Base-by-base conservation (phyloP, 2,888 invertebrate genomes). In the Prenolepis imparis region DNA sequence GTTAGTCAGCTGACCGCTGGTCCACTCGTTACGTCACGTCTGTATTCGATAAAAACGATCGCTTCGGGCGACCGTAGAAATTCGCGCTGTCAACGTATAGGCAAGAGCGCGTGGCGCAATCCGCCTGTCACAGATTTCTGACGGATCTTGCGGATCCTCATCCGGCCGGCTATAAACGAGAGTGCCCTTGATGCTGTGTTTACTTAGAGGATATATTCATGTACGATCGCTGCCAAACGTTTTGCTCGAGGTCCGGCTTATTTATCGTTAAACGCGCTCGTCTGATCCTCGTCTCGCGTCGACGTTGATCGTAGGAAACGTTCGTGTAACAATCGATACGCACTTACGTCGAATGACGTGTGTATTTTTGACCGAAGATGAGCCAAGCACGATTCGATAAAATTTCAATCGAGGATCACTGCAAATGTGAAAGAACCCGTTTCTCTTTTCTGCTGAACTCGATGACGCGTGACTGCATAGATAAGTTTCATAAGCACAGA, bases 381-480 rank as follows among this genome's bases (percentile, higher is more conserved):
- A 44, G 41, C 48, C 44, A 44, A 55, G 11, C 55, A n/a, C 4
- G 36, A 24, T 55, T 36, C 41, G 21, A n/a, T 28, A 28, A 72
- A n/a, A 41, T 75, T 44, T 55, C 52, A 48, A 41, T 12, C 28
- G 32, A 15, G 24, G 28, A 36, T 73, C 28, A 41, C 28, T 24
- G 39, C n/a, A 81, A 66, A 66, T 52, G 66, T 66, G 66, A 77
- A 67, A 77, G 75, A 55, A 52, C 63, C 28, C 18, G 74, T 57
- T 52, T 66, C 41, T 55, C 57, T 21, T 64, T 52, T n/a, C n/a
- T 61, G 18, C 1, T 55, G 24, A 67, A 86, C 61, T 86, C 86
- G 86, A 55, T 81, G 86, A 86, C 84, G 86, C 84, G 86, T 86
- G 81, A 82, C 83, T 81, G 83, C 86, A 74, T 81, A 83, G 86